phyloP scores from a whole-genome alignment of 2,888 invertebrate genomes.

The Tridacna gigas region DNA sequence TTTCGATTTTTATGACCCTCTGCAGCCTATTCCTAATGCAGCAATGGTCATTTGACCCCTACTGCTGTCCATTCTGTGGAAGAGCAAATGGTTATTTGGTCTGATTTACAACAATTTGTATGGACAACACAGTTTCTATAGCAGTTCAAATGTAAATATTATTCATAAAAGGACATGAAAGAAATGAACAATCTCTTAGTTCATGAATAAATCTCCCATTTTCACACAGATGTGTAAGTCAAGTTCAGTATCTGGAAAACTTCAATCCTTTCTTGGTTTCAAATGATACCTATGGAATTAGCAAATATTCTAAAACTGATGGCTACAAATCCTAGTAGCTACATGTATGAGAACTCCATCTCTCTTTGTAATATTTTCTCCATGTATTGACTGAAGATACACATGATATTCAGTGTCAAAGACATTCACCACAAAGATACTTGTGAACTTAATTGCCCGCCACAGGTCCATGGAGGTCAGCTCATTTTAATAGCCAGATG shows the following conservation, averaged over 20 bases:
- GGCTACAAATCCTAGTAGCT: too few species aligned
- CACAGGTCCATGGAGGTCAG: too few species aligned
- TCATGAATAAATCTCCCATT: slow-evolving; percentile 48
- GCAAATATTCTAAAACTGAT: too few species aligned
- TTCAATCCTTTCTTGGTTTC: too few species aligned
- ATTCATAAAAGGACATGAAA: slow-evolving; percentile 30
- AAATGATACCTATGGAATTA: too few species aligned
- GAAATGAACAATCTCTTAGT: slow-evolving; percentile 14
- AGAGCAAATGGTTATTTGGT: slow-evolving; percentile 24
- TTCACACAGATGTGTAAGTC: slow-evolving; percentile 12
- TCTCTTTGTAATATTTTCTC: too few species aligned
- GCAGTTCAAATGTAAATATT: slow-evolving; percentile 25
- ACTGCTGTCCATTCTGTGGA: background rate
- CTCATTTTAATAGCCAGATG: too few species aligned
- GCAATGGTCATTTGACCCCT: slow-evolving; percentile 19
- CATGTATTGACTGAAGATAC: too few species aligned
- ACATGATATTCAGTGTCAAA: too few species aligned
- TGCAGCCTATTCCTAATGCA: background rate
- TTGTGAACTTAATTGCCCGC: too few species aligned
- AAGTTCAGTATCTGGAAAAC: background rate
- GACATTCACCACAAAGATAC: too few species aligned
- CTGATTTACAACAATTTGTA: slow-evolving; percentile 26
- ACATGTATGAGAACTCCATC: too few species aligned
- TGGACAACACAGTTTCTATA: slow-evolving; percentile 10
- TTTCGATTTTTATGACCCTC: slow-evolving; percentile 15